These are phyloP conservation scores for Pseudomugil tenellus DNA, from an alignment of 2,797 vertebrate genomes.

Conservation along the genomic window DNA sequence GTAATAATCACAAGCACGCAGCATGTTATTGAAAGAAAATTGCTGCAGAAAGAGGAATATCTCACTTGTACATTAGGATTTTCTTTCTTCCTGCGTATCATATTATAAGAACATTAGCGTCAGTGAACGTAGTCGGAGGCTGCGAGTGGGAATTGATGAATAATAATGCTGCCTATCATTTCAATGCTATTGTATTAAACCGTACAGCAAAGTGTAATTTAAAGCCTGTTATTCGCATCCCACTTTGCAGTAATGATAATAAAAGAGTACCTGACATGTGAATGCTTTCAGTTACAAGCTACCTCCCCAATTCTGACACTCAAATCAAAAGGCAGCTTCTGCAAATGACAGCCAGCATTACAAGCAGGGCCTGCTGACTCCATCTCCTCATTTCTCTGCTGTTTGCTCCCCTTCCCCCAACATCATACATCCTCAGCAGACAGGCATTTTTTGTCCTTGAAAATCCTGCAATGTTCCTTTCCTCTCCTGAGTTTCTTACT, in stretches of 20 bases:
- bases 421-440: slow-evolving; percentile 45
- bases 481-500: slow-evolving; percentile 21
- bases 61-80: slow-evolving; percentile 18
- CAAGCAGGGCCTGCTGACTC: slow-evolving; percentile 22
- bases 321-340: slow-evolving; percentile 2
- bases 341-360: slow-evolving; percentile 38
- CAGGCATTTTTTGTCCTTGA: slow-evolving; percentile 62
- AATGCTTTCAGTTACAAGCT: slow-evolving; percentile 42
- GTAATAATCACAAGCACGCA: neutral
- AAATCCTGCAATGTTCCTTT: slow-evolving; percentile 31
- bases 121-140: slow-evolving; percentile 41
- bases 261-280: slow-evolving; percentile 41
- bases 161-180: slow-evolving; percentile 55
- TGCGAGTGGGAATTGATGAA: slow-evolving; percentile 55
- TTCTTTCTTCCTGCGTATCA: slow-evolving; percentile 20
- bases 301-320: slow-evolving; percentile 18
- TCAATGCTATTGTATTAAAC: slow-evolving; percentile 38
- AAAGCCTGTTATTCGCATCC: slow-evolving; percentile 37
- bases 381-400: slow-evolving; percentile 38
- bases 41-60: slow-evolving; percentile 11
- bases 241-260: slow-evolving; percentile 48
- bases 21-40: slow-evolving; percentile 10
- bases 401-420: slow-evolving; percentile 28
- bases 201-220: slow-evolving; percentile 57
- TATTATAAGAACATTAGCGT: slow-evolving; percentile 55